These are phyloP conservation scores for Pseudomugil tenellus DNA, from an alignment of 2,797 vertebrate genomes.

Conservation along the genomic window DNA sequence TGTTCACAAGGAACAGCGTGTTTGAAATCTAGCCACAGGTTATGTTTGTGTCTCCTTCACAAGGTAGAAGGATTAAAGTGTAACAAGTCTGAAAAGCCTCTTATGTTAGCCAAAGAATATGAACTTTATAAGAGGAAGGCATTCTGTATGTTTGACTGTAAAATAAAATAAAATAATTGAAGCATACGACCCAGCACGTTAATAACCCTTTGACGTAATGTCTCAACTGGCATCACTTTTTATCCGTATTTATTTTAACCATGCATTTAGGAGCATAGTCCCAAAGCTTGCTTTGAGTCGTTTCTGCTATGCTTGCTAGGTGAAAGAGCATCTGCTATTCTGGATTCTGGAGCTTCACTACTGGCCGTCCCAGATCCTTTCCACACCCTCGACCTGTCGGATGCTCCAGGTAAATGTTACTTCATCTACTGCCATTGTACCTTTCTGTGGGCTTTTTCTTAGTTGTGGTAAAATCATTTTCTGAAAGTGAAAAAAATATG, in stretches of 20 bases:
- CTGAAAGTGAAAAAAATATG: not conserved
- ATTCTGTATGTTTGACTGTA: not conserved
- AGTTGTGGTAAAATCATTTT: not conserved
- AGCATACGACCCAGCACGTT: not conserved
- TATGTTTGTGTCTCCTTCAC: not conserved
- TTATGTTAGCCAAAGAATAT: not conserved
- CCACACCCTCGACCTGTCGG: constrained; percentile 85
- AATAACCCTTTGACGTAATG: no score
- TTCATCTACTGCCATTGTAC: not conserved
- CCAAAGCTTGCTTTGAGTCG: no score
- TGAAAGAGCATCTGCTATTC: constrained; percentile 55
- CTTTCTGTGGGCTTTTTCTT: not conserved
- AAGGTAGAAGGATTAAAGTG: not conserved
- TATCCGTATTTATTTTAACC: not conserved
- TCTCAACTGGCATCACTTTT: no score
- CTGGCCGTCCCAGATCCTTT: constrained; percentile 90
- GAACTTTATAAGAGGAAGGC: not conserved
- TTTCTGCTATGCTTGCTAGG: constrained; percentile 39
- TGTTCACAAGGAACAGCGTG: not conserved
- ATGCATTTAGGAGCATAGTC: not conserved
- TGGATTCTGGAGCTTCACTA: constrained; percentile 79
- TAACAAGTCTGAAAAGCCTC: not conserved
- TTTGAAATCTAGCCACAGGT: not conserved
- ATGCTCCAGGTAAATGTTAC: constrained; percentile 85
- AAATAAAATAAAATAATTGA: not conserved